Evolutionary conservation across 1,140 invertebrate genomes (phyloP), one percentile per base, ranked within the genome.

Genomic region (Ganaspis sp.): DNA sequence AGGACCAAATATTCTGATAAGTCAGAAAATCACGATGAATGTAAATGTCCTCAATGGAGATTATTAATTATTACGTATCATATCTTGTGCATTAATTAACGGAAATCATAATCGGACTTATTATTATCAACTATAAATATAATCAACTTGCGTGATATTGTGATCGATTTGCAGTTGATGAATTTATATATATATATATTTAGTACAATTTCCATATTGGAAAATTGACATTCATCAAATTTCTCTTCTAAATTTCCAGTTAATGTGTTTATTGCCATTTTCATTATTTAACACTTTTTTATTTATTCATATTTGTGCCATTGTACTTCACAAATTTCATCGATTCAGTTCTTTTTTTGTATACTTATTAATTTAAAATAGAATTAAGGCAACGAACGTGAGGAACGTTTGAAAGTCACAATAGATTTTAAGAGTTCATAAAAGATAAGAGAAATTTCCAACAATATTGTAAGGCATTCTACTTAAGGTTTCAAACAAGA

Each of bases 11-110:
- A 82, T 85, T 77, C 49, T 85, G 15, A 84, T 85, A n/a, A 79
- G 81, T 17, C 83, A 83, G 73, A 84, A 83, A 21, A 81, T 86
- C 38, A 85, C 84, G 9, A 84, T 86, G 80, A 86, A 85, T 49
- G 45, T 86, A 17, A 85, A 85, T 54, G 17, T 86, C 8, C 75
- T 82, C 64, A 84, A 86, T 38, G 58, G 71, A 6, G 81, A 86
- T 77, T 85, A 72, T 78, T 86, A 74, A 84, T 77, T 58, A 42
- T 42, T 4, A 49, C 9, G 29, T 29, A 29, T 21, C 64, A 49
- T 4, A 45, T 38, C 38, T 21, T 12, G 37, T 53, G 3, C 26
- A 49, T 12, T 72, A 23, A 23, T 5, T n/a, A 42, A 26, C 26
- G 21, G 38, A 40, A 64, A 64, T 29, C 54, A 64, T 29, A 58